Base-by-base conservation (phyloP, 1,140 invertebrate species). In the Polyergus mexicanus region DNA sequence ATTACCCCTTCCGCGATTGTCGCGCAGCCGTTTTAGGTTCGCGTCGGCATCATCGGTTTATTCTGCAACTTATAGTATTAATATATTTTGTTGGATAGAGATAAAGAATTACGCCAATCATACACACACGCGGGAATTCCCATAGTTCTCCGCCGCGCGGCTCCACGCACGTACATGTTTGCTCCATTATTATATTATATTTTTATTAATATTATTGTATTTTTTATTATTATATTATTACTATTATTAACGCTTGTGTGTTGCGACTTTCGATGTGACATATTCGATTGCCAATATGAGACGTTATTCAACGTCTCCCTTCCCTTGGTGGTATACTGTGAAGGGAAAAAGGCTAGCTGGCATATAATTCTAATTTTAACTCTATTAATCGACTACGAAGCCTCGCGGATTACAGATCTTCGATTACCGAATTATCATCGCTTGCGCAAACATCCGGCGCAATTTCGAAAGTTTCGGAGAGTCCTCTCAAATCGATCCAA, bases 81-180 rank as follows among this genome's bases (percentile, higher is more conserved):
- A 94, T 94, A 94, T 94, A 94, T 94, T 94, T 94, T 94, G 94
- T 94, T 94, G 92, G 91, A 94, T 92, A 92, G 89, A 89, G 13
- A 51, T 16, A 51, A 19, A 51, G 16, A 51, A 51, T 51, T 5
- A 92, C 90, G 92, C 81, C 81, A 89, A 86, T 62, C 19, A 16
- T 51, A 51, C 47, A 51, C 47, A 19, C 47, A 72, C 71, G 76
- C 76, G 84, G 84, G 65, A 86, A 65, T 87, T 63, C 32, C 58
- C 62, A 47, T 56, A 44, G 41, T 41, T 76, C 85, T 80, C 71
- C 86, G 85, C 63, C 84, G 63, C 60, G 84, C 91, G 92, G 91
- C 81, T 93, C 92, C 90, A 47, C 44, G 44, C 44, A 47, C 44
- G 85, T 93, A 92, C 93, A 93, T 94, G 94, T 93, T 94, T 94